Percentiles rank a stretch among this genome's conserved stretches.
Evolutionary conservation across 2,797 vertebrate genomes (phyloP).

Genomic region (Poecile montanus): DNA sequence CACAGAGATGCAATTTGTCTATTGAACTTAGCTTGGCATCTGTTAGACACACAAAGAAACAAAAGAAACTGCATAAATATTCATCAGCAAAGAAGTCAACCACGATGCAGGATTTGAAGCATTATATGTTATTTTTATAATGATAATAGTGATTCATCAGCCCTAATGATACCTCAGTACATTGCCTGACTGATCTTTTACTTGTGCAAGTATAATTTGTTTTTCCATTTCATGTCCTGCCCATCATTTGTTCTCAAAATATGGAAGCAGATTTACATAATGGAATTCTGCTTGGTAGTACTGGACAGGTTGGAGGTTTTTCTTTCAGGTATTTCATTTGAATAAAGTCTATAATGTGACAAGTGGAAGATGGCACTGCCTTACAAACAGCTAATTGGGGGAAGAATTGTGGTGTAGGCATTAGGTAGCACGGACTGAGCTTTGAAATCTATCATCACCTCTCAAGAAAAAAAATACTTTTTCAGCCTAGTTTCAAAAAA

Average conservation of each 20-base stretch:
- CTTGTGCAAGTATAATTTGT: conserved; percentile 1
- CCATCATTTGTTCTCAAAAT: conserved; percentile 61
- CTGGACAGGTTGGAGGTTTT: conserved; percentile 43
- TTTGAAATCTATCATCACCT: conserved; percentile 29
- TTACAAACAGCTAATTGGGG: background rate
- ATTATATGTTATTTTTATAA: conserved; percentile 64
- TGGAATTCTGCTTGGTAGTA: background rate
- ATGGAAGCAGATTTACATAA: conserved; percentile 57
- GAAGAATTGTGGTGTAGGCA: background rate
- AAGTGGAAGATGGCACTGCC: conserved; percentile 35
- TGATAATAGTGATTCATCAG: conserved; percentile 63
- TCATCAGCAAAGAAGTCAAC: conserved; percentile 55
- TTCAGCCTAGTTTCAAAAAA: conserved; percentile 15
- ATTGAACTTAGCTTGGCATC: conserved; percentile 60
- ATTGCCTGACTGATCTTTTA: conserved; percentile 57
- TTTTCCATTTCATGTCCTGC: conserved; percentile 55
- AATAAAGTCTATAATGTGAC: conserved; percentile 50
- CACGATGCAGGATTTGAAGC: conserved; percentile 42
- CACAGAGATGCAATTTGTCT: conserved; percentile 58
- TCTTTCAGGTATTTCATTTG: conserved; percentile 55
- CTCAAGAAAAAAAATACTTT: background rate
- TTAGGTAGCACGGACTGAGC: background rate
- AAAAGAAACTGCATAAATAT: conserved; percentile 66
- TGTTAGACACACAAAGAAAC: conserved; percentile 52
- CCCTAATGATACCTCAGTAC: conserved; percentile 55